Conservation (phyloP, 2,797 vertebrate species). For the Eulemur coronatus region DNA sequence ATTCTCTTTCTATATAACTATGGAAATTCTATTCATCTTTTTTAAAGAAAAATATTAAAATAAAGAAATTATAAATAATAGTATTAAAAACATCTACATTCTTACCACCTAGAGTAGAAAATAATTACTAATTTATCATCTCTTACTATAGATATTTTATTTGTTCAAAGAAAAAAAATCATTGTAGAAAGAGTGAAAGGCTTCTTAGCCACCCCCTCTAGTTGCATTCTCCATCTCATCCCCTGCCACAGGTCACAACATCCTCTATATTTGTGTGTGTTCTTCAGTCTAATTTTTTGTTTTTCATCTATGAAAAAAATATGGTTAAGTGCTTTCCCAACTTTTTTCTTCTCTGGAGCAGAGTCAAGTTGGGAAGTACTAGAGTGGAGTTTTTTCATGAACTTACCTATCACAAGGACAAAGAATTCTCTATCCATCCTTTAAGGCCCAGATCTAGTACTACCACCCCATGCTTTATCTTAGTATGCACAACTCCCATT, state of each 20-base stretch:
- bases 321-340: not conserved
- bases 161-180: not conserved
- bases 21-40: not conserved
- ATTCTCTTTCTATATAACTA: not conserved
- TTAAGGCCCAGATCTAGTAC: not conserved
- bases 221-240: not conserved
- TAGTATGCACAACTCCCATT: not conserved
- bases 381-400: not conserved
- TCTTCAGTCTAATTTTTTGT: not conserved
- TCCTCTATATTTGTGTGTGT: not conserved
- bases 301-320: not conserved
- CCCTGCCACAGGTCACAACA: not conserved
- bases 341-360: not conserved
- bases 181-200: not conserved
- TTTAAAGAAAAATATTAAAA: not conserved
- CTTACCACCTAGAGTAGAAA: not conserved
- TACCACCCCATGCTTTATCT: not conserved
- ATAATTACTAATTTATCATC: not conserved
- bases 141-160: not conserved
- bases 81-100: not conserved
- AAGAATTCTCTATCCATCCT: not conserved
- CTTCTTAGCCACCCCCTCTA: not conserved
- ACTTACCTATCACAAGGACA: not conserved
- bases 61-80: not conserved
- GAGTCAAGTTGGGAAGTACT: not conserved